Evolutionary conservation across 2,113 vertebrate genomes (phyloP), one percentile per base, ranked within the genome.

Genomic region (Paramormyrops kingsleyae): DNA sequence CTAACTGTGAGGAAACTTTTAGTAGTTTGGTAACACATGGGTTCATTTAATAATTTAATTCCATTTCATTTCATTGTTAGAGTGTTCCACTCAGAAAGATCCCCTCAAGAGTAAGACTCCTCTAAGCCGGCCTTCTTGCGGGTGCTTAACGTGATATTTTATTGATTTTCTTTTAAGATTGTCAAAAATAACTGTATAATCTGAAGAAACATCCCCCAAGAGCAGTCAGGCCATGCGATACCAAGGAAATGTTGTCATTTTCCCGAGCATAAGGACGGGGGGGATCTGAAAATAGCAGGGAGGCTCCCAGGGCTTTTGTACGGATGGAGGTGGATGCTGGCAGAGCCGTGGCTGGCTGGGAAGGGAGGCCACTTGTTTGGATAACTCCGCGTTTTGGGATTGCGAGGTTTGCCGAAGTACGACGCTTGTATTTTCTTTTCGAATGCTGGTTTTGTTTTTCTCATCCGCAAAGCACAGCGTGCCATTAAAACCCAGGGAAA

Each of bases 261-360:
- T 92, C 91, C 91, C 4, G 4, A 49, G 89, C 47, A 5, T 95
- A 94, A 93, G 94, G 95, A 94, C 91, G 95, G 93, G 93, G 95
- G 93, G 94, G 95, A 93, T 95, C 95, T 94, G 93, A 94, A 96
- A 95, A 96, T 95, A 96, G 93, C 94, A 88, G 80, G 31, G 62
- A 93, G 94, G 93, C 94, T 95, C 91, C 90, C 87, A 66, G 83
- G 95, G 95, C 96, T 97, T 92, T 96, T 95, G 94, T 93, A 95
- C 92, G 95, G 94, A 94, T 94, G 31, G 93, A 95, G 94, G 92
- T 93, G 94, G 94, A 95, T 95, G 95, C 94, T 93, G 91, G 92
- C 90, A 91, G 93, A 94, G 94, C 93, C 95, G 84, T 92, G 92
- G 92, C 31, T 90, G 93, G 93, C 93, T 89, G 92, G 91, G 93